Conservation (phyloP, 2,797 vertebrate genomes). For the Caiman crocodilus region DNA sequence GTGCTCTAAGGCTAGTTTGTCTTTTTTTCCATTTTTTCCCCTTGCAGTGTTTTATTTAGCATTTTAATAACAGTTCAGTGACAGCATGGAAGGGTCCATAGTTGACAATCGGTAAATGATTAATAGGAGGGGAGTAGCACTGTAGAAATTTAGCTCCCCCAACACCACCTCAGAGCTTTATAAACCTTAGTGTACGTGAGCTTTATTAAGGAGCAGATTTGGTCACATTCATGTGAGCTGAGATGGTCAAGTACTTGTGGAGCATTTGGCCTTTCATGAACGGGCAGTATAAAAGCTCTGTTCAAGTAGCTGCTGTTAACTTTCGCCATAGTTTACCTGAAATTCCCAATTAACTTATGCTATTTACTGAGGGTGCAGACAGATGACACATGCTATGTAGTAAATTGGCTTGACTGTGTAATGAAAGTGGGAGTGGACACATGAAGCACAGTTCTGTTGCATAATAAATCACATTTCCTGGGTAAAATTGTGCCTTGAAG, state of each 20-base stretch:
- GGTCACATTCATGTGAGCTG: too few relatives aligned
- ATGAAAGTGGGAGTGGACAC: too few relatives aligned
- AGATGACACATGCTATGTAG: too few relatives aligned
- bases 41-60: neutral
- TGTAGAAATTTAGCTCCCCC: neutral
- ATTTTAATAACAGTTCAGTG: neutral
- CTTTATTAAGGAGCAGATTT: neutral
- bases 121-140: too few relatives aligned
- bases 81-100: neutral
- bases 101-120: neutral
- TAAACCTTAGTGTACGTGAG: neutral
- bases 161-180: neutral
- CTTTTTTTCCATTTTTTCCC: neutral
- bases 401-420: too few relatives aligned
- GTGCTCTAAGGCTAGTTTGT: neutral
- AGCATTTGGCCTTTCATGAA: neutral
- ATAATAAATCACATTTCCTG: too few relatives aligned
- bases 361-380: neutral
- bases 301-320: neutral
- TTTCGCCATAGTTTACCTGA: fast-evolving
- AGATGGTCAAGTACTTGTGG: too few relatives aligned
- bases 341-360: neutral
- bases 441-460: too few relatives aligned
- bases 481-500: too few relatives aligned
- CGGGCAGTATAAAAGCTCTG: neutral